phyloP scores from a whole-genome alignment of 2,888 invertebrate species.

The Diabrotica balteata region DNA sequence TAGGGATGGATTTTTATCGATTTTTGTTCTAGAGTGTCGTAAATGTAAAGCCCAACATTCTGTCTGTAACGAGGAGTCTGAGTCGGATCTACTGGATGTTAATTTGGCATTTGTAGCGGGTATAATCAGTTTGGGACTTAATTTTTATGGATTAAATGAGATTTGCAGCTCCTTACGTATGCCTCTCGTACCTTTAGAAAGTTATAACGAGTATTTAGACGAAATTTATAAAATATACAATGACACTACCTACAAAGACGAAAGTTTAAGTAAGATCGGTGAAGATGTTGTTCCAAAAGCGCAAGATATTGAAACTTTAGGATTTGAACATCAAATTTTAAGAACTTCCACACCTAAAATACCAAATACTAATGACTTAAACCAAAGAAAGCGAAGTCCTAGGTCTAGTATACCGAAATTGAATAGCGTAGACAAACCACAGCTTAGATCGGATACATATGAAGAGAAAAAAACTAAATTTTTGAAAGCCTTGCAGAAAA shows the following conservation, averaged over 20 bases:
- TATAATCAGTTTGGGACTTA: slow-evolving; percentile 41
- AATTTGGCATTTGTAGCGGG: slow-evolving; percentile 46
- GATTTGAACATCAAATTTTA: slow-evolving; percentile 23
- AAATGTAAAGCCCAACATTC: slow-evolving; percentile 40
- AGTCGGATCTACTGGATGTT: slow-evolving; percentile 41
- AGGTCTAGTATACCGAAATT: slow-evolving; percentile 11
- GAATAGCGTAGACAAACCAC: background rate
- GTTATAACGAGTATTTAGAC: slow-evolving; percentile 39
- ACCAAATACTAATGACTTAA: slow-evolving; percentile 5
- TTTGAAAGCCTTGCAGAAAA: slow-evolving; percentile 36
- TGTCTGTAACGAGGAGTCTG: slow-evolving; percentile 44
- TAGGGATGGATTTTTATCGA: slow-evolving; percentile 42
- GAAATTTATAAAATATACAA: slow-evolving; percentile 43
- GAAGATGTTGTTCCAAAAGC: background rate
- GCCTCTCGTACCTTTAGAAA: slow-evolving; percentile 38
- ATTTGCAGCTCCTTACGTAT: slow-evolving; percentile 44
- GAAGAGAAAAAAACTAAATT: slow-evolving; percentile 37
- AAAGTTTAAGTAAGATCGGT: slow-evolving; percentile 13
- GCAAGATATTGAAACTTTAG: slow-evolving; percentile 4
- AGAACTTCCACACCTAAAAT: slow-evolving; percentile 30
- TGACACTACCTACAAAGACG: slow-evolving; percentile 31
- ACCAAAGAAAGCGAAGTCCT: slow-evolving; percentile 3
- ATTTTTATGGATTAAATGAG: slow-evolving; percentile 44
- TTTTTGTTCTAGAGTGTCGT: slow-evolving; percentile 40
- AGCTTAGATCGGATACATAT: slow-evolving; percentile 4